Conservation (phyloP, 2,888 invertebrate genomes). For the Drosophila merina region DNA sequence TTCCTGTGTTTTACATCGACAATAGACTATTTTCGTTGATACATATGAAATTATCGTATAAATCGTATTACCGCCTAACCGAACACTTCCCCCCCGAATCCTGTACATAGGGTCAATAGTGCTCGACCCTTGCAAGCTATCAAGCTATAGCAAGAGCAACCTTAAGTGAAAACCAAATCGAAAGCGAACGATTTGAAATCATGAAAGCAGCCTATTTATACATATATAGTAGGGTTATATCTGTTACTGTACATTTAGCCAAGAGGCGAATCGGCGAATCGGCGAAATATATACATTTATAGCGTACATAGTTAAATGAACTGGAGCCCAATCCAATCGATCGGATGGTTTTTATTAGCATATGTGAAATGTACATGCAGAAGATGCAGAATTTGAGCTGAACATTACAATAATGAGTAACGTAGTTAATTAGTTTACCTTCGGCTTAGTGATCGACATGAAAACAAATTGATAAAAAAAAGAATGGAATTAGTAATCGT, state of each 20-base stretch:
- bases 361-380: conserved; percentile 40
- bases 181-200: neutral
- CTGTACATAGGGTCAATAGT: conserved; percentile 43
- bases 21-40: conserved; percentile 67
- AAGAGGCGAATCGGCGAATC: conserved; percentile 42
- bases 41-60: conserved; percentile 64
- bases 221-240: conserved; percentile 18
- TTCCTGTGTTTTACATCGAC: conserved; percentile 73
- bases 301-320: conserved; percentile 48
- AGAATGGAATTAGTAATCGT: conserved; percentile 12
- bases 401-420: conserved; percentile 72
- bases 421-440: conserved; percentile 69
- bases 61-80: conserved; percentile 34
- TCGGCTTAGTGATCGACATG: conserved; percentile 40
- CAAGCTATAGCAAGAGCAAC: conserved; percentile 15
- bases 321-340: conserved; percentile 20
- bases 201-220: conserved; percentile 1
- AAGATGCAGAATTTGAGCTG: conserved; percentile 56
- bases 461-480: neutral
- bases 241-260: conserved; percentile 66
- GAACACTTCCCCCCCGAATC: conserved; percentile 40
- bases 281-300: conserved; percentile 32
- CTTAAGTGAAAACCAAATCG: neutral
- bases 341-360: conserved; percentile 33
- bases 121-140: conserved; percentile 28